Evolutionary conservation across 2,797 vertebrate genomes (phyloP), one percentile per base, ranked within the genome.

Genomic region (Semaprochilodus insignis): DNA sequence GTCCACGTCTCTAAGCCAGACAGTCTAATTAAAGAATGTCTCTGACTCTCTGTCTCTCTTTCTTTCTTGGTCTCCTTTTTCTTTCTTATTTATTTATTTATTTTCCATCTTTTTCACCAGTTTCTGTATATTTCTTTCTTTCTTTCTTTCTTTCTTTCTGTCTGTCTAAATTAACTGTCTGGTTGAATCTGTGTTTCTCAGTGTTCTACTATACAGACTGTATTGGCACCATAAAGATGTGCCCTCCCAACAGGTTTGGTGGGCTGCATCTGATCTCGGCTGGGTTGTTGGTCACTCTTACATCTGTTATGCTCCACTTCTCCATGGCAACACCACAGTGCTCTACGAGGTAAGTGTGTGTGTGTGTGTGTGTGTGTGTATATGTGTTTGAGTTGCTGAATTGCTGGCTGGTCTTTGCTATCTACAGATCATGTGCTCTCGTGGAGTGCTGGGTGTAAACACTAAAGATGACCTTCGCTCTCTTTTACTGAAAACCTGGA

Each of bases 271-370:
- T 67, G 98, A 99, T 88, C 94, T 99, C 81, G 98, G 98, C 87
- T 99, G 98, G 98, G 98, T 99, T 62, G 98, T 99, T 1, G 98
- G 98, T 23, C 98, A 99, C 91, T 99, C 98, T 0, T 99, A 99
- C 74, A 97, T 99, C 90, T 99, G 98, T 89, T 99, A 99, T 15
- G 98, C 85, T 66, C 98, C 98, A 80, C 96, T 99, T 79, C 94
- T 99, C 51, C 96, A 99, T 72, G 97, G 98, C 0, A 99, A 97
- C 92, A 94, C 96, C 88, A 97, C 97, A 0, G 89, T 99, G 87
- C 95, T 99, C 60, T 99, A 98, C 51, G 98, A 99, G 97, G 97
- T 99, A 44, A 19, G 75, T 81, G 59, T 73, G 65, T 51, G 34
- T 48, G 44, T n/a, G 27, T 74, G 85, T 78, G 25, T 74, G 54